These are phyloP conservation scores for Oreotragus oreotragus DNA, from an alignment of 2,113 vertebrate species.

Conservation along the genomic window DNA sequence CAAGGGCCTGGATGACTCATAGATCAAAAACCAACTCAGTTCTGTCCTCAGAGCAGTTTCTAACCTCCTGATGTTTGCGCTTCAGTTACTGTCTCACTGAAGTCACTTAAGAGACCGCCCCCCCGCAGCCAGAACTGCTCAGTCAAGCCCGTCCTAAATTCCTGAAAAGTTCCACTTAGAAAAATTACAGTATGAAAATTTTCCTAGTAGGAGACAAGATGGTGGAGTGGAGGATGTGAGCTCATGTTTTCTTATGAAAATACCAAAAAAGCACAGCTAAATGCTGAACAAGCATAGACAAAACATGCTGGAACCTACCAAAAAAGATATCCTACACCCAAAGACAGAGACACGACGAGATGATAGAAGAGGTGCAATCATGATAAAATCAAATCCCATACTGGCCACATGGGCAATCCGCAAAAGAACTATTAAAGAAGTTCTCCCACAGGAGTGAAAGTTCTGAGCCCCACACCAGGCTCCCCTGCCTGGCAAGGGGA, in stretches of 20 bases:
- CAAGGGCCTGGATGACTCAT: neutral
- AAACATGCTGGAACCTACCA: neutral
- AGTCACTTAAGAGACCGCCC: neutral
- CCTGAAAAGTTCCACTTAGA: neutral
- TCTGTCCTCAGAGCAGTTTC: neutral
- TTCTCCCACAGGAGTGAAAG: neutral
- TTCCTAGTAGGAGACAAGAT: neutral
- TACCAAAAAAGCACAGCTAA: neutral
- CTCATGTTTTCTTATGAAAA: neutral
- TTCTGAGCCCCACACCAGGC: neutral
- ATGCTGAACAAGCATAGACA: neutral
- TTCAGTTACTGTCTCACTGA: neutral
- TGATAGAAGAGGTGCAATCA: neutral
- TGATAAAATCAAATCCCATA: neutral
- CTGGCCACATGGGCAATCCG: neutral
- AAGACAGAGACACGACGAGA: neutral
- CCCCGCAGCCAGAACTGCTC: neutral
- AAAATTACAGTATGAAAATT: neutral
- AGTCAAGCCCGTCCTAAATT: neutral
- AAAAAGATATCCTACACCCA: neutral
- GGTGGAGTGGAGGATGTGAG: neutral
- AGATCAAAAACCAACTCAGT: neutral
- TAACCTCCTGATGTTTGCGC: neutral
- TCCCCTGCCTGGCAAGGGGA: neutral
- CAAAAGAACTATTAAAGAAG: neutral